phyloP scores from a whole-genome alignment of 2,888 invertebrate species.

The Acleris emargana region DNA sequence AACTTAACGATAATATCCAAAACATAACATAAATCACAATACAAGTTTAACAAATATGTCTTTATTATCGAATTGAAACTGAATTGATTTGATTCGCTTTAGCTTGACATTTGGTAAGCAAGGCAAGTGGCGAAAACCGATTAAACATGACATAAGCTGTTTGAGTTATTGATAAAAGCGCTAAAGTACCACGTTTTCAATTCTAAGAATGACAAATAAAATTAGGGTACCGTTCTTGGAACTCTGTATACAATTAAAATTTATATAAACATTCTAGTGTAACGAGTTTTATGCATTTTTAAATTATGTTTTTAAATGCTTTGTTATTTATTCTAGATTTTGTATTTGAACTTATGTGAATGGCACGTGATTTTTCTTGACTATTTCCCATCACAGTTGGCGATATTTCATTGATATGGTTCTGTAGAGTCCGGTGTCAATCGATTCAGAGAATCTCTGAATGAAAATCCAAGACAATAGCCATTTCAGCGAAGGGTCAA shows the following conservation, averaged over 20 bases:
- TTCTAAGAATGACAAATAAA: not conserved
- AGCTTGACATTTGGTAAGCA: slow-evolving; percentile 15
- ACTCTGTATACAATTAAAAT: no score
- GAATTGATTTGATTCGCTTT: not conserved
- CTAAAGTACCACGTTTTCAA: not conserved
- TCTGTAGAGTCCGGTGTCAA: not conserved
- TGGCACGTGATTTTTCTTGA: not conserved
- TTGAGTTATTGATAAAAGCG: slow-evolving; percentile 10
- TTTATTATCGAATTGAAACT: slow-evolving; percentile 10
- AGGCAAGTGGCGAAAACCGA: slow-evolving; percentile 8
- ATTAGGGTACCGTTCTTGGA: slow-evolving; percentile 8
- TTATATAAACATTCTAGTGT: not conserved
- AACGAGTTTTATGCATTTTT: not conserved
- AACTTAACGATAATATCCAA: not conserved
- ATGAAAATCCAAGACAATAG: slow-evolving; percentile 15
- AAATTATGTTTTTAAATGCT: no score
- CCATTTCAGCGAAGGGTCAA: slow-evolving; percentile 4
- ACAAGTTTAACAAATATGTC: not conserved
- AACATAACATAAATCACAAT: slow-evolving; percentile 9
- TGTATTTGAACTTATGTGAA: no score
- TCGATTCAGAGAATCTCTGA: slow-evolving; percentile 21
- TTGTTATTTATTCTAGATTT: no score
- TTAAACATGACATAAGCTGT: slow-evolving; percentile 15
- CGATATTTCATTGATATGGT: not conserved
- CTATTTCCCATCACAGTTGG: no score